Evolutionary conservation across 2,113 vertebrate species (phyloP), one percentile per base, ranked within the genome.

Genomic region (Emberiza fucata): DNA sequence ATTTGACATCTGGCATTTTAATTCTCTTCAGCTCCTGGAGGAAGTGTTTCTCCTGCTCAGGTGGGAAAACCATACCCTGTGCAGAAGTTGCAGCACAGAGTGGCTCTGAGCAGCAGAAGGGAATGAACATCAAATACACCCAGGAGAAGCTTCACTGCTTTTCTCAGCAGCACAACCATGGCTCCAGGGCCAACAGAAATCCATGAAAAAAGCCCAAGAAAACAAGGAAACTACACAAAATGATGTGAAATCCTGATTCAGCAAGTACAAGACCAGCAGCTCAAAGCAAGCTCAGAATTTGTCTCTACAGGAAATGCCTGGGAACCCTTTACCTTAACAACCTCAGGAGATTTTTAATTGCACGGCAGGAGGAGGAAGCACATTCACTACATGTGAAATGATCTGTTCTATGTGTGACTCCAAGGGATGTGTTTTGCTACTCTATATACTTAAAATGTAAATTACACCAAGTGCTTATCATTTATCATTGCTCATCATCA

Each of bases 401-500:
- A 37, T n/a, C 16, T 45, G 11, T 18, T 64, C 7, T 11, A 2
- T 8, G 14, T 16, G 20, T 2, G 24, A 29, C 20, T 47, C 51
- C 22, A 11, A 63, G 68, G 31, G 21, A 60, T 11, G 20, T 45
- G 15, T 22, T 86, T 64, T 31, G 17, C 9, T 65, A 21, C 81
- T 76, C 35, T 31, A 4, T 44, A 35, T 51, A 19, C 31, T 93
- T 88, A 39, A 8, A 84, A 84, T 51, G 33, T 75, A 93, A 76
- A 77, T 71, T 80, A 72, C 25, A 73, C n/a, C n/a, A 23, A 80
- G 33, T 45, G 45, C 33, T 76, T 47, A 56, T 33, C 33, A 33
- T 77, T 92, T 65, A 39, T 88, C 70, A 65, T 53, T 77, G 40
- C 48, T 92, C 88, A 95, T 75, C 81, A 91, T 73, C 72, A 83